Conservation (phyloP, 2,113 vertebrate genomes). For the Falco punctatus region DNA sequence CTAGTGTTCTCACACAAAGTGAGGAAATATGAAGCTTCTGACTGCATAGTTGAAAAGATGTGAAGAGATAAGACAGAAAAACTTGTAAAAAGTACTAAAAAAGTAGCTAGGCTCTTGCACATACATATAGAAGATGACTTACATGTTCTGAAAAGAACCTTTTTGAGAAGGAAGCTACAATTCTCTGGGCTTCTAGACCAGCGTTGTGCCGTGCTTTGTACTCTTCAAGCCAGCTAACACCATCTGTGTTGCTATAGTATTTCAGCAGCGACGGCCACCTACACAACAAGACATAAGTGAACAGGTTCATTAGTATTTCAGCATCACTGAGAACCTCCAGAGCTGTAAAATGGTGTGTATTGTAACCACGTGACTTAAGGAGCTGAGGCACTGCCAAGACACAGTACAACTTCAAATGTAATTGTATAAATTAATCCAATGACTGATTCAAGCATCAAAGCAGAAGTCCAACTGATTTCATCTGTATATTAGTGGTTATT, state of each 20-base stretch:
- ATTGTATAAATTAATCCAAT: neutral
- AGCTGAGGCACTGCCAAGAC: neutral
- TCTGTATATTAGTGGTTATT: neutral
- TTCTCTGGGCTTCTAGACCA: conserved; percentile 87
- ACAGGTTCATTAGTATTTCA: neutral
- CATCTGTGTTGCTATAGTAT: conserved; percentile 88
- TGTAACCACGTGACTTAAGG: neutral
- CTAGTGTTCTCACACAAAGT: neutral
- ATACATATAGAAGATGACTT: conserved; percentile 42
- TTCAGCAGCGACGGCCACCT: conserved; percentile 96
- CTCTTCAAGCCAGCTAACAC: conserved; percentile 91
- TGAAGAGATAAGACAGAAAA: neutral
- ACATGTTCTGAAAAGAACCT: conserved; percentile 96
- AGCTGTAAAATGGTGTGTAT: rapidly evolving
- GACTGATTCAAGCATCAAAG: neutral
- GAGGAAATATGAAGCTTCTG: neutral
- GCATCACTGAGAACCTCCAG: neutral
- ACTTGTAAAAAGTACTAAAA: neutral
- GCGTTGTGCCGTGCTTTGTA: conserved; percentile 90
- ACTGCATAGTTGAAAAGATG: neutral
- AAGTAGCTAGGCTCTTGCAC: neutral
- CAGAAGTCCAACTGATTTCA: neutral
- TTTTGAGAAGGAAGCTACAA: conserved; percentile 92
- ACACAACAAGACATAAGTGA: neutral
- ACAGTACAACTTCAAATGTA: neutral